A percentile compares a stretch with the other conserved stretches of the same genome.
Evolutionary conservation across 2,113 vertebrate genomes (phyloP).

Genomic region (Galbula dea): DNA sequence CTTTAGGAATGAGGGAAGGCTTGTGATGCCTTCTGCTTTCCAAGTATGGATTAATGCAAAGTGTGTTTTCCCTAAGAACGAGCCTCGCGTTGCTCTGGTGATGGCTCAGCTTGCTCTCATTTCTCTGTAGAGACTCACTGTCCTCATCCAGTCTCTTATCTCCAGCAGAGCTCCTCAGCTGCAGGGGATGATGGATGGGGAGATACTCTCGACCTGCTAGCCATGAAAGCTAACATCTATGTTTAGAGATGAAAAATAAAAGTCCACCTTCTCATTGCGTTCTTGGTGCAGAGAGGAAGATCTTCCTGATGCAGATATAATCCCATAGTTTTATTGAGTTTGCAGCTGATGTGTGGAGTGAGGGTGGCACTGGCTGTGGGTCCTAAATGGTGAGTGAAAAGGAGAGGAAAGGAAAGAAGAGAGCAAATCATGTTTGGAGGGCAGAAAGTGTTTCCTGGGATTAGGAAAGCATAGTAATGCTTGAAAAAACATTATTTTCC

Average conservation of each 20-base stretch:
- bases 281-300: not conserved
- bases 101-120: not conserved
- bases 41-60: not conserved
- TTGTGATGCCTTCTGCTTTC: not conserved
- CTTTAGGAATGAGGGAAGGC: not conserved
- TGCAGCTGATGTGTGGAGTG: not conserved
- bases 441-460: not conserved
- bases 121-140: not conserved
- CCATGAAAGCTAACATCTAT: not conserved
- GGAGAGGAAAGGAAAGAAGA: not conserved
- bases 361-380: not conserved
- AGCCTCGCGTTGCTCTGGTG: not conserved
- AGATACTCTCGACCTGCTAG: accelerated
- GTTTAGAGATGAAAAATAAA: not conserved
- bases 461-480: not conserved
- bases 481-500: not conserved
- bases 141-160: accelerated
- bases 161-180: not conserved
- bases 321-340: not conserved
- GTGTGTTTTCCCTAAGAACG: not conserved
- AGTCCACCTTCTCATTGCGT: not conserved
- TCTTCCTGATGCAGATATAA: not conserved
- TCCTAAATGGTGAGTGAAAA: not conserved
- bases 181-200: not conserved
- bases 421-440: not conserved